Evolutionary conservation across 2,113 vertebrate species (phyloP), one percentile per base, ranked within the genome.

Genomic region (Pagrus major): DNA sequence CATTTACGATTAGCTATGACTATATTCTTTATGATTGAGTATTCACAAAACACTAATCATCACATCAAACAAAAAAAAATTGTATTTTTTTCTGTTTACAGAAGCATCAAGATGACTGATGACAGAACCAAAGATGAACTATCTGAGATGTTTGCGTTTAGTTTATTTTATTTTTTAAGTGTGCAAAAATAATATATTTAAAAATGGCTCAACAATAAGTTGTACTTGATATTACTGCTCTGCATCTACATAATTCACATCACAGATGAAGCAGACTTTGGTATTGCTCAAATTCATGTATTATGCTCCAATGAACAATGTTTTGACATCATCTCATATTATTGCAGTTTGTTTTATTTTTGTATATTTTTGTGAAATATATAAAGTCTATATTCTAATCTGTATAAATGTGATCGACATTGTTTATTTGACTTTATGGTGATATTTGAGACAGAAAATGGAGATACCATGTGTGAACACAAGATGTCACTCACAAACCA

Each of bases 61-160:
- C 46, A 21, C 2, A n/a, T 49, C 3, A 23, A 23, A 23, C 3
- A 5, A 49, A 49, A n/a, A 49, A n/a, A 5, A 49, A 49, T n/a
- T n/a, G 46, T 51, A 12, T 54, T 54, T 47, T 54, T 23, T 52
- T 64, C 23, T 86, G n/a, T 85, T 90, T 69, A 35, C 86, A 93
- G 92, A 86, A 86, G 49, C 84, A 89, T 86, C 78, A 81, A 84
- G 80, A 88, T 12, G 65, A 52, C 71, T 73, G 72, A 85, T 16
- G 23, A 37, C 18, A 29, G 51, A 47, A 76, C 47, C 54, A 56
- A 37, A 51, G 51, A 59, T 6, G 10, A 73, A 10, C n/a, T 35
- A 12, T n/a, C 6, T 27, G n/a, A 68, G 7, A 52, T 60, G 58
- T 71, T 67, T 46, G 6, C 21, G 21, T 61, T 67, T 49, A 61